Evolutionary conservation across 2,888 invertebrate species (phyloP), one percentile per base, ranked within the genome.

Genomic region (Aspidiotus rigidus): DNA sequence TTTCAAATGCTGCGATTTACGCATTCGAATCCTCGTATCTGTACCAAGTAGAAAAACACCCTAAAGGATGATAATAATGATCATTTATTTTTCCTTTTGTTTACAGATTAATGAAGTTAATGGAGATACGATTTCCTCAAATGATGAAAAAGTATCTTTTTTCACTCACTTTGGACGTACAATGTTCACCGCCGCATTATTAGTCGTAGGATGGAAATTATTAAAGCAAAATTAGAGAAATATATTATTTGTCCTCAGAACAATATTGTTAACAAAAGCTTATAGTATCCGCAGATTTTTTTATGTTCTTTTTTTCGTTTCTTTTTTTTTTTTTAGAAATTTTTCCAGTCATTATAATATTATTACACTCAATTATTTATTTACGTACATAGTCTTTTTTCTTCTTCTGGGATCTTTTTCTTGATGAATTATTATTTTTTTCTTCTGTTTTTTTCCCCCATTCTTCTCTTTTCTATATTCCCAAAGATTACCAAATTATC

Each of bases 401-500:
- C 28, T 28, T 28, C 28, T 28, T 28, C 28, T 28, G 28, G 28
- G 28, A 28, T 28, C 28, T 28, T 28, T 28, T 28, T 28, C 28
- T 28, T 28, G 1, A 5, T 28, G 28, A 28, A 28, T 17, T 55
- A 28, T 17, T 55, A 16, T 55, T 55, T 55, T 55, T 55, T 59
- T 39, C 59, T 10, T 10, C 59, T 39, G 3, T 59, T 59, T 59
- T 59, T 56, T 56, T 56, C 7, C 39, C 39, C 39, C 13, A 39
- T 59, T 16, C 39, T 56, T 59, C 39, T 59, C 13, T 59, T 59
- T 16, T 59, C 39, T 59, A 13, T 59, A 67, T 28, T 56, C 39
- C 67, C 67, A 67, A 67, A 67, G 67, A 67, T 67, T 67, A 67
- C 67, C 67, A 67, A 67, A 59, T 53, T 67, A 60, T 60, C 53